A percentile compares a stretch with the other conserved stretches of the same genome.
Evolutionary conservation across 2,888 invertebrate genomes (phyloP).

Genomic region (Selenia dentaria): DNA sequence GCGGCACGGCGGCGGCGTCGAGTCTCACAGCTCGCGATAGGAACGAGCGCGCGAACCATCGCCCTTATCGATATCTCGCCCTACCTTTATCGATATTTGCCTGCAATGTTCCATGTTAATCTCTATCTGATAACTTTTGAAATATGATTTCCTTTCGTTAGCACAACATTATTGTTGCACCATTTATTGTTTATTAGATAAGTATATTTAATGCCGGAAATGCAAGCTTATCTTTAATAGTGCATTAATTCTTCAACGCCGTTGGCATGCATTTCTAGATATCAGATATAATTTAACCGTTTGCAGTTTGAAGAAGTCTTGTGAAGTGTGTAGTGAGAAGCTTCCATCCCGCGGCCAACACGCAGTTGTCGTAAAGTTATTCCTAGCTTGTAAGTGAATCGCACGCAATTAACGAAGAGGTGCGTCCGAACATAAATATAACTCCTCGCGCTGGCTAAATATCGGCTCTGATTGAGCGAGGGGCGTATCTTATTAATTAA

Average conservation of each 20-base stretch:
- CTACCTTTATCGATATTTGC: slow-evolving; percentile 63
- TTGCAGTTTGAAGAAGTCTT: slow-evolving; percentile 4
- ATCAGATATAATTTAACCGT: slow-evolving; percentile 13
- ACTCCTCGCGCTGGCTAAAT: slow-evolving; percentile 63
- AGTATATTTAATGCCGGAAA: slow-evolving; percentile 27
- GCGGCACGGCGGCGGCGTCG: slow-evolving; percentile 68
- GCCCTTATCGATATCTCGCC: slow-evolving; percentile 69
- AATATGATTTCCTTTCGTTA: slow-evolving; percentile 57
- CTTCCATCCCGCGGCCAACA: slow-evolving; percentile 42
- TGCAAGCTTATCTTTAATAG: slow-evolving; percentile 24
- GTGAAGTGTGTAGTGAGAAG: slow-evolving; percentile 3
- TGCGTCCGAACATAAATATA: slow-evolving; percentile 72
- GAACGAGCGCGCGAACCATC: slow-evolving; percentile 46
- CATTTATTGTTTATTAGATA: slow-evolving; percentile 34
- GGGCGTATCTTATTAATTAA: slow-evolving; percentile 80
- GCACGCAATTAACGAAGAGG: slow-evolving; percentile 72
- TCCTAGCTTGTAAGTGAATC: slow-evolving; percentile 68
- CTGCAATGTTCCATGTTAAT: slow-evolving; percentile 53
- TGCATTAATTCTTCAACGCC: slow-evolving; percentile 19
- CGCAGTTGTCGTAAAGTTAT: slow-evolving; percentile 60
- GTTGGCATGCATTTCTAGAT: slow-evolving; percentile 15
- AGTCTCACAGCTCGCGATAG: slow-evolving; percentile 67
- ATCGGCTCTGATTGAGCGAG: slow-evolving; percentile 71
- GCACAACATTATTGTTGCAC: slow-evolving; percentile 31
- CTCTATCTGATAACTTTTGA: slow-evolving; percentile 60